Evolutionary conservation across 2,888 invertebrate genomes (phyloP).

Genomic region (Epirrhoe tristata): DNA sequence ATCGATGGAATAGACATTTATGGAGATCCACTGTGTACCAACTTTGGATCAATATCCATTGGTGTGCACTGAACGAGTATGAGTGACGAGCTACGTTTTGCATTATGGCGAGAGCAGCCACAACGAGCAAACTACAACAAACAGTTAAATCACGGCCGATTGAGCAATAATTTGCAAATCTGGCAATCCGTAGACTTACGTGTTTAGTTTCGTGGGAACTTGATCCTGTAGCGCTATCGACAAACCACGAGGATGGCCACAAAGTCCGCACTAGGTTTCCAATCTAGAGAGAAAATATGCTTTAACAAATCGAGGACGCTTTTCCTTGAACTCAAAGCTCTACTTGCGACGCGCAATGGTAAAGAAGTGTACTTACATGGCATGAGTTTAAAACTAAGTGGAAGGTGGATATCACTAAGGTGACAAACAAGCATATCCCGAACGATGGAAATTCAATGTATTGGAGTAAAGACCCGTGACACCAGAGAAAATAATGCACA

Average conservation of each 20-base stretch:
- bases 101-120: conserved; percentile 21
- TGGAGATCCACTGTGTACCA: conserved; percentile 1
- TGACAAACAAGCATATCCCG: too few species aligned
- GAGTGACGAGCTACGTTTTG: conserved; percentile 31
- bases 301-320: neutral
- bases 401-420: too few species aligned
- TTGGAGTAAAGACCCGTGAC: too few species aligned
- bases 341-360: too few species aligned
- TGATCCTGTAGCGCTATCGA: conserved; percentile 46
- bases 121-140: conserved; percentile 33
- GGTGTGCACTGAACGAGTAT: conserved; percentile 29
- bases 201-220: conserved; percentile 53
- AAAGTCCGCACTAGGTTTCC: neutral
- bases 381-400: too few species aligned
- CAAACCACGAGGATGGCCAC: conserved; percentile 39
- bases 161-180: conserved; percentile 56
- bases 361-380: too few species aligned
- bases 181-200: conserved; percentile 44
- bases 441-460: too few species aligned
- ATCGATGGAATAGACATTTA: neutral
- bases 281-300: neutral
- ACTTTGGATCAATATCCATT: conserved; percentile 23
- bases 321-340: neutral
- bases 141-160: conserved; percentile 49
- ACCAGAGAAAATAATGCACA: too few species aligned